Percentiles rank a stretch among this genome's conserved stretches.
phyloP scores from a whole-genome alignment of 1,140 invertebrate genomes.

The Scaptodrosophila lebanonensis region DNA sequence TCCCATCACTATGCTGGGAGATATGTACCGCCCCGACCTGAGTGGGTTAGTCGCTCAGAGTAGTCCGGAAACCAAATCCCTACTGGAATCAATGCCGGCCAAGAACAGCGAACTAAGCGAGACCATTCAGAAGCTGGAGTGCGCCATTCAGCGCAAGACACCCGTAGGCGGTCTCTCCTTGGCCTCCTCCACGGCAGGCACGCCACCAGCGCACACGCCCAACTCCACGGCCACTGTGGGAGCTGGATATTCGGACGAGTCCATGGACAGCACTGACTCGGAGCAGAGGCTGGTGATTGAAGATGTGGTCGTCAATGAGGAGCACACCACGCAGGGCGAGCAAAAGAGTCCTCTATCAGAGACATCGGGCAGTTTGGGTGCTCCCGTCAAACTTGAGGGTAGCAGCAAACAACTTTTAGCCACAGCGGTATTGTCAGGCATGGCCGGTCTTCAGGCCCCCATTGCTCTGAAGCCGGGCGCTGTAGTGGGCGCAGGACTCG shows the following conservation, averaged over 20 bases:
- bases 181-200: constrained; percentile 45
- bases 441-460: constrained; percentile 40
- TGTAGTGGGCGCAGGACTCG: not conserved
- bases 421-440: not conserved
- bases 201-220: constrained; percentile 40
- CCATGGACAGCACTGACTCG: constrained; percentile 84
- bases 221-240: constrained; percentile 25
- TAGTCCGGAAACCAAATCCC: constrained; percentile 68
- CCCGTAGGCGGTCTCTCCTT: constrained; percentile 59
- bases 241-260: constrained; percentile 75
- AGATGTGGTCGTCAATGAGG: constrained; percentile 52
- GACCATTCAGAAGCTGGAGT: constrained; percentile 80
- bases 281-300: constrained; percentile 82
- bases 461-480: constrained; percentile 43
- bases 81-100: constrained; percentile 75
- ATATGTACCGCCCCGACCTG: constrained; percentile 26
- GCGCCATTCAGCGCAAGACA: constrained; percentile 68
- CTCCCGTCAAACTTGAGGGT: constrained; percentile 50
- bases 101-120: constrained; percentile 81
- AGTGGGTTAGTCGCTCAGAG: constrained; percentile 23
- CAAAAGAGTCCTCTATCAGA: constrained; percentile 55
- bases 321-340: constrained; percentile 42
- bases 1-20: constrained; percentile 6
- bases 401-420: constrained; percentile 20
- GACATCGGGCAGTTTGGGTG: constrained; percentile 19